Evolutionary conservation across 1,140 invertebrate genomes (phyloP), one percentile per base, ranked within the genome.

Genomic region (Caerostris extrusa): DNA sequence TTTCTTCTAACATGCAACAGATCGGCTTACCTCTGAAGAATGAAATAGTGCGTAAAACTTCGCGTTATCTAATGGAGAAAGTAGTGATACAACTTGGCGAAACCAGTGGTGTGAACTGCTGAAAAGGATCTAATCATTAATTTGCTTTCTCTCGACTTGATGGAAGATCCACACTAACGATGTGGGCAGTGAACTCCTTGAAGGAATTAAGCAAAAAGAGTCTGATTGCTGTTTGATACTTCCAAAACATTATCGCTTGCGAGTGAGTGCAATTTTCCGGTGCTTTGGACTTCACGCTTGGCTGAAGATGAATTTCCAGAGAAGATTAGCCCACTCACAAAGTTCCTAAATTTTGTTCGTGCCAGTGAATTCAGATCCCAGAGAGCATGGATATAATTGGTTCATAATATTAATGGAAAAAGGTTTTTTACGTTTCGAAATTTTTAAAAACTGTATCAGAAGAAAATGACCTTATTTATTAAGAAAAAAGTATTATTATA

Each of bases 221-320:
- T 83, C 53, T 81, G 71, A 81, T 81, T 81, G 71, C 71, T 81
- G 17, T 64, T 69, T 69, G 67, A 69, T 69, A 83, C 81, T 56
- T 69, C 55, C 7, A 83, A n/a, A 10, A n/a, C 81, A 83, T 83
- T 83, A 83, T 83, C 81, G 19, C 81, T 14, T 56, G 56, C 55
- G 50, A 17, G 53, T 83, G 81, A 17, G 53, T 83, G 81, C 53
- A 83, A 83, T 83, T 83, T 83, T 83, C 53, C 81, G 81, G 7
- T 83, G 8, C 56, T 83, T 4, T 83, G 81, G 81, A 57, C 56
- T 83, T n/a, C 81, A 83, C 56, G 81, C 81, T 83, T 83, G 50
- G 17, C 14, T n/a, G 81, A 57, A 83, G 56, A 83, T 56, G 12
- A 69, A 69, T n/a, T 19, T 69, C 67, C 17, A 6, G 34, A 34